Conservation (phyloP, 2,888 invertebrate species). For the Epistrophe eligans region DNA sequence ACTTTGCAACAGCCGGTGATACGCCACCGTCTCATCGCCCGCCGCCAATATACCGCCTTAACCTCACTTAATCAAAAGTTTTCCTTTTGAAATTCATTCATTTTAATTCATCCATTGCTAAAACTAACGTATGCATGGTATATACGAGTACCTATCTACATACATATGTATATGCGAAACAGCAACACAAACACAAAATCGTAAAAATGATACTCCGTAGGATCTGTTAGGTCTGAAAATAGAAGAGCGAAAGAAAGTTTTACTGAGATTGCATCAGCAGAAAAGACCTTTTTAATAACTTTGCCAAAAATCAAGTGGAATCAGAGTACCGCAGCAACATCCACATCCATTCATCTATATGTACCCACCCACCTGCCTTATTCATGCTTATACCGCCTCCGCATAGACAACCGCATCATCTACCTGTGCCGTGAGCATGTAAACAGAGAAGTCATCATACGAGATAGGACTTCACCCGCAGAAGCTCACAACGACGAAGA, state of each 20-base stretch:
- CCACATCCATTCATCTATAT: conserved; percentile 5
- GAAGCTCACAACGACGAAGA: conserved; percentile 24
- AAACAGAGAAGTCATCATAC: conserved; percentile 58
- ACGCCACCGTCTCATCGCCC: neutral
- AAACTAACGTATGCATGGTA: conserved; percentile 14
- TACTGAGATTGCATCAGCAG: conserved; percentile 32
- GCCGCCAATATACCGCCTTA: conserved; percentile 1
- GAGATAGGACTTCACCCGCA: conserved; percentile 21
- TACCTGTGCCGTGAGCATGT: conserved; percentile 58
- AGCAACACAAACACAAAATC: neutral
- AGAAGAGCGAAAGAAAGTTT: conserved; percentile 20
- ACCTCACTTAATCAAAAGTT: conserved; percentile 66
- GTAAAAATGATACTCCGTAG: neutral
- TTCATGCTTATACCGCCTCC: neutral
- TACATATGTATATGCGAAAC: no score
- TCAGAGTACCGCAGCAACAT: conserved; percentile 3
- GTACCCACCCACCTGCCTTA: neutral
- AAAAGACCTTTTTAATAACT: conserved; percentile 68
- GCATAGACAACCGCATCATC: conserved; percentile 33
- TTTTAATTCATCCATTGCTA: conserved; percentile 52
- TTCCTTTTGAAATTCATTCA: conserved; percentile 56
- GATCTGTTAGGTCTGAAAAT: neutral
- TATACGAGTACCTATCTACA: neutral
- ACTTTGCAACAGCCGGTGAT: neutral
- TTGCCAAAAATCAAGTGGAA: conserved; percentile 43